Conservation (phyloP, 1,140 invertebrate genomes). For the Neodiprion fabricii region DNA sequence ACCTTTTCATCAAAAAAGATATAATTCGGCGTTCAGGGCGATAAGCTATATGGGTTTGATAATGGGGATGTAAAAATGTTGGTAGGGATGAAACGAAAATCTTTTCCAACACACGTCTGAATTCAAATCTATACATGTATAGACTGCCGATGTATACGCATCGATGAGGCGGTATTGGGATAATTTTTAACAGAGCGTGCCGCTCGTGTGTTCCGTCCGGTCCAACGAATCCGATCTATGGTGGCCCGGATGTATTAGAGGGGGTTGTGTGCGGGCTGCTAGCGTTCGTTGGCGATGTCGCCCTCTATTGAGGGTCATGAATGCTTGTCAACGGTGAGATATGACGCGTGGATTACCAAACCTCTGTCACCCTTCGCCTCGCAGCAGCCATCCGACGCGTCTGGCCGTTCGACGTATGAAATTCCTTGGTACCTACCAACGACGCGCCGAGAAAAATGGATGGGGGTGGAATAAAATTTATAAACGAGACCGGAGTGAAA, state of each 20-base stretch:
- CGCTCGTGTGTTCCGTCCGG: slow-evolving; percentile 35
- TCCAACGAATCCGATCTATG: slow-evolving; percentile 34
- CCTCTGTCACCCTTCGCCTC: slow-evolving; percentile 18
- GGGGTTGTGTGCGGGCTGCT: slow-evolving; percentile 20
- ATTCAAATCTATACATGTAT: too few species aligned
- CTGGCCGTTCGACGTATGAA: slow-evolving; percentile 35
- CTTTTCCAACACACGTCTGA: too few species aligned
- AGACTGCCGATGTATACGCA: too few species aligned
- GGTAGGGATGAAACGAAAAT: too few species aligned
- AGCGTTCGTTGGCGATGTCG: slow-evolving; percentile 42
- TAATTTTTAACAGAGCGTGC: slow-evolving; percentile 38
- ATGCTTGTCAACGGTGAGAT: slow-evolving; percentile 52
- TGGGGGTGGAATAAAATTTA: too few species aligned
- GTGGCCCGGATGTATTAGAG: slow-evolving; percentile 28
- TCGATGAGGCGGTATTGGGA: slow-evolving; percentile 25
- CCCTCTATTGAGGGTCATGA: slow-evolving; percentile 49
- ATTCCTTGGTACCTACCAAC: not conserved
- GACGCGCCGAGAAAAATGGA: too few species aligned
- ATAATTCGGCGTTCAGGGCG: too few species aligned
- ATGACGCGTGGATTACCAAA: slow-evolving; percentile 48
- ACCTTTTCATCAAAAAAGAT: too few species aligned
- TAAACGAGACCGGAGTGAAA: too few species aligned
- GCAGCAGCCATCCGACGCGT: slow-evolving; percentile 15
- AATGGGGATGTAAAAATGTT: too few species aligned
- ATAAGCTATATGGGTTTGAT: too few species aligned